Base-by-base conservation (phyloP, 2,888 invertebrate species). In the Bibio marci region DNA sequence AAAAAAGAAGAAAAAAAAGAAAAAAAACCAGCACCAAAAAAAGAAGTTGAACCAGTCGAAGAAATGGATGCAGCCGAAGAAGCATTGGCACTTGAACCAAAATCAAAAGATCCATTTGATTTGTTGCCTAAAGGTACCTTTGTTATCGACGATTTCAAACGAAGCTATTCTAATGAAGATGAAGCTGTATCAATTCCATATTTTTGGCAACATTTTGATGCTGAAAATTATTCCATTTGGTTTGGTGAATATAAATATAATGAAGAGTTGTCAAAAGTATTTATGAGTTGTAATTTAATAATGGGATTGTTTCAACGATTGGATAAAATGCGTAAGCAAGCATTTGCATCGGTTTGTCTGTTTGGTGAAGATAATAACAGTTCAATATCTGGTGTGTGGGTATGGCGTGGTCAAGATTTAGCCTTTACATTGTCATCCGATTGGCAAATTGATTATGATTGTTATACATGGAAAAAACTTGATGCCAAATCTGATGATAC, bases 231-330 rank as follows among this genome's bases (percentile, higher is more conserved):
- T 62, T 94, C 94, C 44, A 90, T 98, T 63, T 98, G 98, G 98
- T 77, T 73, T 47, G 81, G 88, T 38, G 92, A 95, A 69, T 98
- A 98, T 72, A 92, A 94, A 64, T 97, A 87, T 65, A 81, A 82
- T 43, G 71, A 90, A 43, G 95, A 98, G 59, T 73, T 97, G 17
- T 69, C 80, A 46, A 83, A 87, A 64, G 77, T 83, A 33, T 97
- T 94, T 70, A 97, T 97, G 97, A 91, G 90, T 60, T 92, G 94
- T 64, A 99, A 99, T 67, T 76, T 98, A 42, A 92, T 98, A 58
- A 75, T 83, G 45, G 90, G 97, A 50, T 94, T 98, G 94, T 94
- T 77, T 71, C 98, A 98, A 67, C 79, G 98, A 46, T 66, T 98
- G 51, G 98, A 98, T 56, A 95, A 94, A 68, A 81, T 98, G 86